phyloP scores from a whole-genome alignment of 1,140 invertebrate species.

The Ostrea edulis region DNA sequence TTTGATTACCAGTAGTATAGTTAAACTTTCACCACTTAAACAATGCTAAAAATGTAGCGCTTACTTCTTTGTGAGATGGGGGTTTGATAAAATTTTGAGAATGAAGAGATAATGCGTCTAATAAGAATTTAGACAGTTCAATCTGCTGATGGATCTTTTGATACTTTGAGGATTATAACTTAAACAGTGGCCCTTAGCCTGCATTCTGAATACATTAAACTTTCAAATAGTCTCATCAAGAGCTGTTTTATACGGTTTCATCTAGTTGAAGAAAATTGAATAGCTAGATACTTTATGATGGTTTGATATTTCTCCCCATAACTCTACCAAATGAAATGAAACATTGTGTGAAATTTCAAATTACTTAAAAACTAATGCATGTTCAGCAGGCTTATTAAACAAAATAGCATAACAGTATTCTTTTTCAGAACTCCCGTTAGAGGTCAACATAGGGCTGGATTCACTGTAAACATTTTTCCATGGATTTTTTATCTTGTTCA shows the following conservation, averaged over 20 bases:
- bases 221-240: background rate
- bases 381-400: no score
- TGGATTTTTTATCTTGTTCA: no score
- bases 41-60: background rate
- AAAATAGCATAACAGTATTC: no score
- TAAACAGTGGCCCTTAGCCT: background rate
- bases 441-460: no score
- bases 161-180: background rate
- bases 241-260: background rate
- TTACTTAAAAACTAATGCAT: no score
- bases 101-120: background rate
- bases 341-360: no score
- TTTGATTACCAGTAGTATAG: background rate
- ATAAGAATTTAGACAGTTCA: background rate
- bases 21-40: background rate
- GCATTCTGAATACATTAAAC: background rate
- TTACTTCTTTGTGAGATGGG: background rate
- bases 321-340: no score
- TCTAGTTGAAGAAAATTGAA: background rate
- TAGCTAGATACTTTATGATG: no score
- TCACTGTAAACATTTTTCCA: no score
- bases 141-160: background rate
- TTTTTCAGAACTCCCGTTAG: no score
- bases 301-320: no score
- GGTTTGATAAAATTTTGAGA: background rate